Evolutionary conservation across 2,113 vertebrate species (phyloP), one percentile per base, ranked within the genome.

Genomic region (Acrocephalus kingi): DNA sequence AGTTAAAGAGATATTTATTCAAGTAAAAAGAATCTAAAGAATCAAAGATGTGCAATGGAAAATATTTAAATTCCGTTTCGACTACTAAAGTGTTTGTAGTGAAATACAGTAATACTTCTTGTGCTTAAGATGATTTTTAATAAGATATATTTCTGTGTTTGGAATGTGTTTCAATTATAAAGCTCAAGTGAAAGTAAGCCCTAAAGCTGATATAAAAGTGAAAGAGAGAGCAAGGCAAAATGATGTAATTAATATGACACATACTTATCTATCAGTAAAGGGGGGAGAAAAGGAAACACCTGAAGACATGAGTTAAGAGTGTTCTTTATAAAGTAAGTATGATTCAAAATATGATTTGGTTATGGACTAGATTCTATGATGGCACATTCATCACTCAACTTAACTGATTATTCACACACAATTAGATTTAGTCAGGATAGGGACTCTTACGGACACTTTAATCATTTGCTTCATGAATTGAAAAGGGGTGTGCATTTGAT

Each of bases 401-500:
- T 67, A 81, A 67, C 43, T 89, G 83, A 89, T 79, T 94, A 94
- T 93, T 96, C 96, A 96, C 85, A 88, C 90, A 74, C 91, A 89
- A 90, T 96, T 96, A 97, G 90, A 93, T 97, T 96, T 87, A 30
- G 87, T 89, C 90, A 84, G 68, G 82, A 90, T 49, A 76, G 67
- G 39, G 51, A 87, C 55, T 97, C 87, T 95, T 93, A 89, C 13
- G 48, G 96, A 93, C 92, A 87, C 81, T 97, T 97, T 95, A 94
- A 96, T 97, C 94, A 96, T 93, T 95, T 93, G 91, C 90, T 94
- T 93, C 92, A 46, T 67, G 89, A 89, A 88, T 89, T 92, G 92
- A 92, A 95, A 94, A 96, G 84, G 86, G 80, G 49, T 39, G 67
- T 58, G 87, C 74, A 54, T 98, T 97, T 98, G 96, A 97, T 97